A percentile compares a stretch with the other conserved stretches of the same genome.
Evolutionary conservation across 2,113 vertebrate genomes (phyloP).

Genomic region (Myiozetetes cayanensis): DNA sequence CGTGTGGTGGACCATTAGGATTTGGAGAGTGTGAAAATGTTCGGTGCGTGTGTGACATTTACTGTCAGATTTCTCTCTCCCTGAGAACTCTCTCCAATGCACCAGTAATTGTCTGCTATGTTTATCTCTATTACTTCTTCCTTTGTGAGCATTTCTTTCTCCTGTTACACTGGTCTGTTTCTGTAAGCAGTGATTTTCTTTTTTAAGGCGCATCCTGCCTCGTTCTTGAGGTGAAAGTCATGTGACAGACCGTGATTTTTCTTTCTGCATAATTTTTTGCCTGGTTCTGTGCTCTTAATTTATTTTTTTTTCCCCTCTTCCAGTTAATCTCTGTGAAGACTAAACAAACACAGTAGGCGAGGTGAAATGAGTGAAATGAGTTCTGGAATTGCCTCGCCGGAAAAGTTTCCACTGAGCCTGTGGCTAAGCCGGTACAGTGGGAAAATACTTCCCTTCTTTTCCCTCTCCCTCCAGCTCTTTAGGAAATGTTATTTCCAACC

Average conservation of each 20-base stretch:
- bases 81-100: neutral
- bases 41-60: neutral
- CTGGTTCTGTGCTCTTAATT: neutral
- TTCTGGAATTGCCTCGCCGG: neutral
- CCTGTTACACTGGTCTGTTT: neutral
- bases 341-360: neutral
- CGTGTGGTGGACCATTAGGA: neutral
- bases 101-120: neutral
- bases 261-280: neutral
- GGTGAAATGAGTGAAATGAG: neutral
- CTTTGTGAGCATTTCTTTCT: fast-evolving
- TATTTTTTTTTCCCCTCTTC: neutral
- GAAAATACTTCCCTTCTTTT: neutral
- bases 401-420: neutral
- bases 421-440: neutral
- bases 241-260: too few relatives aligned
- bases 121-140: neutral
- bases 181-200: neutral
- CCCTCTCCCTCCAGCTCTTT: neutral
- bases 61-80: neutral
- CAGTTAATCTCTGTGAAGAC: neutral
- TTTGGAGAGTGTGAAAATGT: neutral
- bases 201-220: neutral
- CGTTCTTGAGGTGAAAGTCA: neutral
- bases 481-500: neutral